Evolutionary conservation across 2,888 invertebrate species (phyloP), one percentile per base, ranked within the genome.

Genomic region (Quadriops clusia): DNA sequence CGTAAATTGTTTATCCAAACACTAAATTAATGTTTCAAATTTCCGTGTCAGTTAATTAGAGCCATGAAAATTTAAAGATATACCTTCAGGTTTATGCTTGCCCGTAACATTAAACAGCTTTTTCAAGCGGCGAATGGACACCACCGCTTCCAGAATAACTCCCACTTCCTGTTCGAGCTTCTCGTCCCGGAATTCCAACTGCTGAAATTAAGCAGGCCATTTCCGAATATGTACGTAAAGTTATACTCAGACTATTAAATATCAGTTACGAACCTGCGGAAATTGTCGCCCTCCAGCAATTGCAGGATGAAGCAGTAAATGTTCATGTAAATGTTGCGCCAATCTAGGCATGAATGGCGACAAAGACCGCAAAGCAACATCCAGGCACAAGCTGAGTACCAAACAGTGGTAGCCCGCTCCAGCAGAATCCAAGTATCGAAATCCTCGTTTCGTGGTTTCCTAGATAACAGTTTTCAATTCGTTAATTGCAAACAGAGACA

Each of bases 311-410:
- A 32, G 23, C 1, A 93, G 90, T 44, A 99, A 67, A 20, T 93
- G 70, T 61, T 93, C 93, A 67, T 76, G 98, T 43, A 99, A 64
- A 61, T 99, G 97, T 61, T 97, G 94, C 0, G 87, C 81, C 39
- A 99, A 72, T 59, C 85, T 91, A 0, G 98, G 98, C 98, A 99
- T 99, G 60, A 97, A 86, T 0, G 98, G 98, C 39, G 86, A 82
- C 9, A 98, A 67, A 33, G 93, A 66, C 38, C 87, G 74, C 17
- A 99, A 69, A 0, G 86, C 93, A 4, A 72, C 68, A 51, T 95
- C 89, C 26, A 98, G 62, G 18, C 82, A 80, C 0, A 77, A 77
- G 58, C 84, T 83, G 2, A 99, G 68, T 0, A 85, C 78, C 41
- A 74, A 72, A 13, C 82, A 53, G 40, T 61, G 74, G 0, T 82